Evolutionary conservation across 2,113 vertebrate species (phyloP), one percentile per base, ranked within the genome.

Genomic region (Rana temporaria): DNA sequence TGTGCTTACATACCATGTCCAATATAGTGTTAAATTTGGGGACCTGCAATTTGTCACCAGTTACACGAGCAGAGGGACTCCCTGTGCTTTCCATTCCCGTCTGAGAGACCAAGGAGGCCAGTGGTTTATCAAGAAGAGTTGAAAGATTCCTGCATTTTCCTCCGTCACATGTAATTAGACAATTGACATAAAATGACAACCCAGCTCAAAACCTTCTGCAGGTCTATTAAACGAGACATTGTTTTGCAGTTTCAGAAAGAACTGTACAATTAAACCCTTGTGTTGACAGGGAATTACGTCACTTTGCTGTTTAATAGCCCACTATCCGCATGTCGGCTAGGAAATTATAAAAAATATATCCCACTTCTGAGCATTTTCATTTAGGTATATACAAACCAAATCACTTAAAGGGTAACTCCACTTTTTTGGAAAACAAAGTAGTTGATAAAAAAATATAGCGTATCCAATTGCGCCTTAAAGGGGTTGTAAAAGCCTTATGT

Each of bases 191-290:
- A 75, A 75, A 62, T 68, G 63, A 76, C 72, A 82, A 81, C 42
- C 68, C 32, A 16, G 57, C 32, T 53, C 34, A 53, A 71, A 72
- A 73, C 30, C 60, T 16, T 42, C 52, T 48, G 22, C 30, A 4
- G 6, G 53, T 70, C 59, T 79, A 79, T 70, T 69, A 60, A 79
- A 34, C 70, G 34, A 53, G 26, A 82, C 69, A 64, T 65, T 82
- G 69, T 73, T 73, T 48, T 74, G 48, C 59, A 18, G 19, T 66
- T 42, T 72, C 65, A 42, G 73, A 72, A 32, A 69, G 55, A 74
- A 74, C 71, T 60, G 64, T 65, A 73, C 69, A 81, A 81, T 81
- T 64, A 81, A 81, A 81, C 69, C 79, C 79, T 63, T 74, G 69
- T 82, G 79, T 82, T 70, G 53, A 32, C 6, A 32, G 78, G 65